A percentile compares a stretch with the other conserved stretches of the same genome.
These are phyloP conservation scores for Chloroclystis v-ata DNA, from an alignment of 2,888 invertebrate genomes.

Conservation along the genomic window DNA sequence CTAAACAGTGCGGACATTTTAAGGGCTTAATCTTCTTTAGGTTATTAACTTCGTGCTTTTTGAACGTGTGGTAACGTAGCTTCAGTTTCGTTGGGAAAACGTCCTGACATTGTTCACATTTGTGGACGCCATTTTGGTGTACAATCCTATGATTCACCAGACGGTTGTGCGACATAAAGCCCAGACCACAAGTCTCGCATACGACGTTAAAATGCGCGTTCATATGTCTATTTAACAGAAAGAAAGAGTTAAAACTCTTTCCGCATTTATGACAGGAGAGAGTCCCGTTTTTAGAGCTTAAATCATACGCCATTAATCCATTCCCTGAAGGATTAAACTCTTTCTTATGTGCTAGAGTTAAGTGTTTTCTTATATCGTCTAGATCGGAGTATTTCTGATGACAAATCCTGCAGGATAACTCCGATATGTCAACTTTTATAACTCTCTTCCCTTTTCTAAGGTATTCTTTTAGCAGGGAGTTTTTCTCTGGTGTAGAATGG, in stretches of 20 bases:
- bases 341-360: conserved; percentile 50
- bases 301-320: conserved; percentile 64
- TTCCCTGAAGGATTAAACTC: conserved; percentile 68
- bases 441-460: conserved; percentile 65
- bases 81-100: conserved; percentile 63
- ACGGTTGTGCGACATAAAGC: conserved; percentile 67
- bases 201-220: conserved; percentile 68
- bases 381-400: conserved; percentile 59
- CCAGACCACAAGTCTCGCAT: conserved; percentile 67
- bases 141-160: conserved; percentile 62
- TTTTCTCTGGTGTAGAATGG: conserved; percentile 46
- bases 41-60: conserved; percentile 60
- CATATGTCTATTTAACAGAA: conserved; percentile 66
- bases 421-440: conserved; percentile 68
- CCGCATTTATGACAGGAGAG: conserved; percentile 60
- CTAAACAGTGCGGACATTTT: conserved; percentile 68
- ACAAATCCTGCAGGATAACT: conserved; percentile 59
- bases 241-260: conserved; percentile 65
- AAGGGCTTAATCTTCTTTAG: conserved; percentile 58
- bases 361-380: conserved; percentile 59
- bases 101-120: conserved; percentile 61
- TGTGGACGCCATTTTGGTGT: conserved; percentile 61
- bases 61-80: conserved; percentile 59
- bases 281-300: conserved; percentile 50
- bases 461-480: conserved; percentile 53